Percentiles rank a stretch among this genome's conserved stretches.
These are phyloP conservation scores for Synanthedon vespiformis DNA, from an alignment of 2,888 invertebrate species.

Conservation along the genomic window DNA sequence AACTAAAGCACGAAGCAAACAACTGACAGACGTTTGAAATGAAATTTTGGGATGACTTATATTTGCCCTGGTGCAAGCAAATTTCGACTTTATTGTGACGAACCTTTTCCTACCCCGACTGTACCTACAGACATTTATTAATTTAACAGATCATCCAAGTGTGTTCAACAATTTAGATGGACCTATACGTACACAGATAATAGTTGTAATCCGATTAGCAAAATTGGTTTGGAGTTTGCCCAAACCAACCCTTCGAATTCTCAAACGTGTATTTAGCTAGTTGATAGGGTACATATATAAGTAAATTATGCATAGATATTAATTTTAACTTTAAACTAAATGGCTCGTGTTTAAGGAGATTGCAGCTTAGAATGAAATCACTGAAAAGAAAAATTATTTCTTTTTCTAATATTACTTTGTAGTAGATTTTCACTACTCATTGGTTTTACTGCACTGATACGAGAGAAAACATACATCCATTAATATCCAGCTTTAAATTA, in stretches of 20 bases:
- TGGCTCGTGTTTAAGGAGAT: neutral
- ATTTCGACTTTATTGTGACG: no score
- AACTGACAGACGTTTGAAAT: no score
- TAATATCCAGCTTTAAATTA: no score
- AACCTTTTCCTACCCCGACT: no score
- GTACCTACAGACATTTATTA: constrained; percentile 15
- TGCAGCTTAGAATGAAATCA: neutral
- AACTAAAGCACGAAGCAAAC: no score
- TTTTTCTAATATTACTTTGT: no score
- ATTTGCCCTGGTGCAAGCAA: no score
- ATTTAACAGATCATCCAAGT: constrained; percentile 33
- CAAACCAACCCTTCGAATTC: constrained; percentile 20
- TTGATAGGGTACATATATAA: constrained; percentile 1
- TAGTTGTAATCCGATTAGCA: constrained; percentile 47
- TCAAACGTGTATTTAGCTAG: constrained; percentile 9
- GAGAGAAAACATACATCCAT: no score
- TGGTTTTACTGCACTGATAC: no score
- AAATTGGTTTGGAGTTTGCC: constrained; percentile 33
- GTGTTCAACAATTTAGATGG: constrained; percentile 32
- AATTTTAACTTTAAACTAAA: neutral
- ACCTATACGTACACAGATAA: constrained; percentile 27
- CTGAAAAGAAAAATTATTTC: no score
- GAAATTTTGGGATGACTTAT: no score
- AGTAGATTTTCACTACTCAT: no score
- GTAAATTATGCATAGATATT: neutral